These are phyloP conservation scores for Salvelinus namaycush DNA, from an alignment of 2,113 vertebrate species.

Conservation along the genomic window DNA sequence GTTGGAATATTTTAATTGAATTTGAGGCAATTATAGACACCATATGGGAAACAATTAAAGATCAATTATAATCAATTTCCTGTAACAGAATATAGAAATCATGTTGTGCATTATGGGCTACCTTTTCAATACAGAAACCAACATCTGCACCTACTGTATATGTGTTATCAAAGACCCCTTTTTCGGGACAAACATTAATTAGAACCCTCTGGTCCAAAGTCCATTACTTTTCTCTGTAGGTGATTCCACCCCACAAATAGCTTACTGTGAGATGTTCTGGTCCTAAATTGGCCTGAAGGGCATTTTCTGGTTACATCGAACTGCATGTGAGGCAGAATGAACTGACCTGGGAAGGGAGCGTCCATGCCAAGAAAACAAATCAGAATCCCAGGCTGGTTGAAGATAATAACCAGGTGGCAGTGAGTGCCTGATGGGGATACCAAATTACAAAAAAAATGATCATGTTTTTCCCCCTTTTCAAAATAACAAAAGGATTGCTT, in stretches of 20 bases:
- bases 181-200: not conserved
- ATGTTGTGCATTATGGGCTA: no score
- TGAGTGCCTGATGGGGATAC: not conserved
- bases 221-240: not conserved
- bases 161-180: not conserved
- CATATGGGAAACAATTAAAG: no score
- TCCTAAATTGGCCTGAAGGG: not conserved
- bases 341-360: not conserved
- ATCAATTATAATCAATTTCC: no score
- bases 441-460: not conserved
- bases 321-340: conserved; percentile 7
- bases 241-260: not conserved
- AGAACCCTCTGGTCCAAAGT: not conserved
- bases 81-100: no score
- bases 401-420: conserved; percentile 2
- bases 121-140: no score
- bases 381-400: not conserved
- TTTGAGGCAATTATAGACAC: no score
- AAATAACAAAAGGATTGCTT: no score
- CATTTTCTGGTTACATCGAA: not conserved
- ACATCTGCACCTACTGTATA: not conserved
- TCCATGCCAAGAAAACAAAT: conserved; percentile 7
- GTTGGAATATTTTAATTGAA: no score
- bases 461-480: no score
- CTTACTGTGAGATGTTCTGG: not conserved